Evolutionary conservation across 2,888 invertebrate species (phyloP), one percentile per base, ranked within the genome.

Genomic region (Notocelia uddmanniana): DNA sequence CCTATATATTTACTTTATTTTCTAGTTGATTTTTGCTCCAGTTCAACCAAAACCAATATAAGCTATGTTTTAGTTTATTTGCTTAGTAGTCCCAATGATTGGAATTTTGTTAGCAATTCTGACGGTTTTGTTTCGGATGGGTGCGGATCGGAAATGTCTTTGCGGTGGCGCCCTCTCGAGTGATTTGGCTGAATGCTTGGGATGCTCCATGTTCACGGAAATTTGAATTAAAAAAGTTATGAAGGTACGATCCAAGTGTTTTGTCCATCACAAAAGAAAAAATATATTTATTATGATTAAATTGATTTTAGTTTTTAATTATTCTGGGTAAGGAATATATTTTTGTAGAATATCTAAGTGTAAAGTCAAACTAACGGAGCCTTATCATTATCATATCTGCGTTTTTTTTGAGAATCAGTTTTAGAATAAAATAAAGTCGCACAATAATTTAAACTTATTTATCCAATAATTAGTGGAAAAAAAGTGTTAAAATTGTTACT

Each of bases 101-200:
- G 74, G 75, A 74, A 76, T 74, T 74, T 74, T 19, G 75, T 67
- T 63, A 67, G 73, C 73, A 73, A 72, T 76, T 74, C 55, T 57
- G 72, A 63, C 69, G 62, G 74, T 72, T 63, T 74, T 72, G 59
- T 37, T 64, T 54, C 69, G 52, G 63, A 70, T 74, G 69, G 63
- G 21, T 71, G 71, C 41, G 54, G 68, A 67, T 59, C 62, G 66
- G 63, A 74, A 75, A 73, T 74, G 68, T 75, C 75, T 75, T 75
- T 75, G 74, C 68, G 73, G 75, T 73, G 55, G 57, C 23, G 66
- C 34, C 58, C 66, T 60, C 34, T 37, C 37, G 70, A 62, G 68
- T 60, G 71, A 71, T 71, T 67, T 57, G 13, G 52, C 21, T 37
- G 55, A 68, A 72, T 72, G 34, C 37, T 68, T 57, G 67, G 55